Evolutionary conservation across 2,797 vertebrate species (phyloP).

Genomic region (Bucorvus abyssinicus): DNA sequence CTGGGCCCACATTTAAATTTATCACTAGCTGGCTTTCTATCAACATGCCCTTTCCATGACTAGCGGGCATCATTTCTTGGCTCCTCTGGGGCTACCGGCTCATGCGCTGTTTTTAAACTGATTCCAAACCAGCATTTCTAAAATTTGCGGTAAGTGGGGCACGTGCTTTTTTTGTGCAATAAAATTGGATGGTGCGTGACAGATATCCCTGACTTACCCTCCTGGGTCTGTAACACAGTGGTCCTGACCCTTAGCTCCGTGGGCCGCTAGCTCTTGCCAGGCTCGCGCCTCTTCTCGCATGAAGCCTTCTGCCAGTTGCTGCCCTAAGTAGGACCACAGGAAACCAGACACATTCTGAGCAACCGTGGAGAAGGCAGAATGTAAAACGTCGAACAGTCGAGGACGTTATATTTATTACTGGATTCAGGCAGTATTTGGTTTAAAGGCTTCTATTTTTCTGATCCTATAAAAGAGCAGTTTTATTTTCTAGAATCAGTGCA

Average conservation of each 20-base stretch:
- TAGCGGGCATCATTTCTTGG: neutral
- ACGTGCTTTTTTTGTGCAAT: fast-evolving
- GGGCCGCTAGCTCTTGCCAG: neutral
- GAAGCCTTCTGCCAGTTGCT: neutral
- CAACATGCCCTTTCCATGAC: neutral
- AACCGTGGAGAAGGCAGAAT: neutral
- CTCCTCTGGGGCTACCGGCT: neutral
- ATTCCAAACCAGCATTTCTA: neutral
- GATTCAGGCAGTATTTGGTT: neutral
- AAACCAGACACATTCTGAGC: neutral
- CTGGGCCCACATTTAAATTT: neutral
- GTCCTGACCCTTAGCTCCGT: neutral
- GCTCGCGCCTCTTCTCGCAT: fast-evolving
- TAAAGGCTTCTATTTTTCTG: slow-evolving; percentile 10
- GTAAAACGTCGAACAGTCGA: neutral
- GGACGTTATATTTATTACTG: neutral
- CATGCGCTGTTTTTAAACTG: neutral
- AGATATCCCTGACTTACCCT: neutral
- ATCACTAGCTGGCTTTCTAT: neutral
- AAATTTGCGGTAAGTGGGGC: neutral
- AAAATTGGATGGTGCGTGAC: neutral
- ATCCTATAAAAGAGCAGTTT: neutral
- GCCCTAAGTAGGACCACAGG: neutral
- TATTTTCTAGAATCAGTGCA: neutral
- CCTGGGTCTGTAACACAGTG: neutral